Percentiles rank a stretch among this genome's conserved stretches.
Evolutionary conservation across 2,888 invertebrate genomes (phyloP).

Genomic region (Catocala fraxini): DNA sequence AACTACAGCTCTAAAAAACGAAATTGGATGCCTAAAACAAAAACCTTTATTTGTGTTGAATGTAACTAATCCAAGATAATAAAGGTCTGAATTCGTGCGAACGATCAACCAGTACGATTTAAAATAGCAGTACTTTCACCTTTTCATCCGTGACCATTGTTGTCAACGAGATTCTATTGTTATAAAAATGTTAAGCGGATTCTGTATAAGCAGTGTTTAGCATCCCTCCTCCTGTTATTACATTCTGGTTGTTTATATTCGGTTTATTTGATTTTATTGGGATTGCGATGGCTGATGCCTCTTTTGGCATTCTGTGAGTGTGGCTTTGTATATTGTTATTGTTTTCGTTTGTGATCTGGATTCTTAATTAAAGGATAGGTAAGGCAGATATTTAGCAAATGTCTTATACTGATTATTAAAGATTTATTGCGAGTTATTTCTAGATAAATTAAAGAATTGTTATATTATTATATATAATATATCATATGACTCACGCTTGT

Average conservation of each 20-base stretch:
- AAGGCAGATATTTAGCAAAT: too few species aligned
- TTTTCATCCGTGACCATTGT: slow-evolving; percentile 14
- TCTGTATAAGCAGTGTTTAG: slow-evolving; percentile 7
- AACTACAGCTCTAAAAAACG: too few species aligned
- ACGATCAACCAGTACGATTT: slow-evolving; percentile 3
- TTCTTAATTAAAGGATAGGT: not conserved
- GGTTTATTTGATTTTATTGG: slow-evolving; percentile 35
- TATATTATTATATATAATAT: too few species aligned
- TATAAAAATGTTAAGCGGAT: slow-evolving; percentile 23
- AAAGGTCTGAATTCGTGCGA: slow-evolving; percentile 5
- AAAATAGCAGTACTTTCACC: slow-evolving; percentile 2
- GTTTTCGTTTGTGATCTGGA: not conserved
- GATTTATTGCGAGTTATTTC: too few species aligned
- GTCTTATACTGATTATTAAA: too few species aligned
- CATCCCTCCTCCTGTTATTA: slow-evolving; percentile 8
- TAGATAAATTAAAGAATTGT: too few species aligned
- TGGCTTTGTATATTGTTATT: slow-evolving; percentile 24
- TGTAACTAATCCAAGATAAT: slow-evolving; percentile 13
- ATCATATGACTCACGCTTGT: too few species aligned
- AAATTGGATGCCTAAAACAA: too few species aligned
- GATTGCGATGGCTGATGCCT: slow-evolving; percentile 16
- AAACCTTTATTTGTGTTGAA: not conserved
- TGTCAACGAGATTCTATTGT: slow-evolving; percentile 30
- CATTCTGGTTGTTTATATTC: not conserved
- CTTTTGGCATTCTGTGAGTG: slow-evolving; percentile 17